phyloP scores from a whole-genome alignment of 37 sponge, comb jelly and placozoan genomes.

The Lycopodina hypogea region DNA sequence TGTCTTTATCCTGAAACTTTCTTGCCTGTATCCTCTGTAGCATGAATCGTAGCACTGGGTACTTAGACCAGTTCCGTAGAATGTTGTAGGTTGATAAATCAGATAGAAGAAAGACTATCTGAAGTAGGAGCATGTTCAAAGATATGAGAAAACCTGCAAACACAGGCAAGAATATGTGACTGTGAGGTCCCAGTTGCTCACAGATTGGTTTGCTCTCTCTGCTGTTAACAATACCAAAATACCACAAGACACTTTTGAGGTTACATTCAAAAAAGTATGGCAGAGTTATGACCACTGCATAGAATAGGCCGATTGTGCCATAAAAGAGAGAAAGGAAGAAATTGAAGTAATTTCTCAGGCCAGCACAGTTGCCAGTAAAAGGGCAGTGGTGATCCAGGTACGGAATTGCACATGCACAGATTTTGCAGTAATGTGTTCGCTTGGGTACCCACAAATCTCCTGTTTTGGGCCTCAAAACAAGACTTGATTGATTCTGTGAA shows the following conservation, averaged over 20 bases:
- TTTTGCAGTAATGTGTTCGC: slow-evolving; percentile 25
- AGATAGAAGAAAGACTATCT: slow-evolving; percentile 15
- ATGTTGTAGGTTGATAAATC: slow-evolving; percentile 40
- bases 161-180: slow-evolving; percentile 37
- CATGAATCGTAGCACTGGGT: slow-evolving; percentile 33
- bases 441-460: slow-evolving; percentile 40
- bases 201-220: background rate
- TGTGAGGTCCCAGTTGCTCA: slow-evolving; percentile 24
- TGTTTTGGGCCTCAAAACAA: background rate
- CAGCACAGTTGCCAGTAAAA: slow-evolving; percentile 65
- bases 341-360: slow-evolving; percentile 49
- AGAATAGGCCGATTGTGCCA: slow-evolving; percentile 36
- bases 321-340: slow-evolving; percentile 51
- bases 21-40: slow-evolving; percentile 33
- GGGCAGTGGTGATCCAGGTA: slow-evolving; percentile 77
- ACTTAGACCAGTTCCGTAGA: slow-evolving; percentile 7
- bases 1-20: slow-evolving; percentile 35
- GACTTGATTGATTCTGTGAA: background rate
- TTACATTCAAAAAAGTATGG: slow-evolving; percentile 45
- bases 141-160: slow-evolving; percentile 22
- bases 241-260: slow-evolving; percentile 22
- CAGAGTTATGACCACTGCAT: slow-evolving; percentile 41
- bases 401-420: slow-evolving; percentile 18
- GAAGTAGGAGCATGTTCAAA: slow-evolving; percentile 18
- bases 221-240: background rate